Evolutionary conservation across 1,140 invertebrate genomes (phyloP).

Genomic region (Stenopsyche tienmushanensis): DNA sequence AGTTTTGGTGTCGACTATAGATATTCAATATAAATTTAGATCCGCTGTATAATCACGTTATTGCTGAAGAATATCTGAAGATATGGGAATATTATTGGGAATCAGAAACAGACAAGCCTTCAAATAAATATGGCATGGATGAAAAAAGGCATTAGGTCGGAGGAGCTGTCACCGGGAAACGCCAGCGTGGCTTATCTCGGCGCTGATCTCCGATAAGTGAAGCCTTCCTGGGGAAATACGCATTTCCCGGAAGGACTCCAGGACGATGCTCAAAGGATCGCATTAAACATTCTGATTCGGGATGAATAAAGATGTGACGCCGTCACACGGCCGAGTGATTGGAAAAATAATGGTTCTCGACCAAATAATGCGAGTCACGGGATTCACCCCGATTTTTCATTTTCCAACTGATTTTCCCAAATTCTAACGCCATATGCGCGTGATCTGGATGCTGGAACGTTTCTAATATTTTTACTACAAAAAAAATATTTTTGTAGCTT

Average conservation of each 20-base stretch:
- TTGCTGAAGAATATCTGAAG: no score
- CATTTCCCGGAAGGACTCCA: neutral
- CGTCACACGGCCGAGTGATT: constrained; percentile 5
- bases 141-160: constrained; percentile 8
- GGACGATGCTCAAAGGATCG: neutral
- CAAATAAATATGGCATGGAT: constrained; percentile 2
- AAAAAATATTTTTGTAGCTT: no score
- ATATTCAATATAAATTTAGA: no score
- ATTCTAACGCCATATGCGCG: no score
- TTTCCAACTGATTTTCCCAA: neutral
- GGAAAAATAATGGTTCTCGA: constrained; percentile 1
- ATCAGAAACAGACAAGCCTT: constrained; percentile 1
- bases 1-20: no score
- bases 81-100: neutral
- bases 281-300: constrained; percentile 1
- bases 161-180: neutral
- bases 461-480: no score
- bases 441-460: no score
- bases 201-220: neutral
- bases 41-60: no score
- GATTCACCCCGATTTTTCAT: neutral
- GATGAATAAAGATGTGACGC: neutral
- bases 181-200: constrained; percentile 1
- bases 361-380: neutral
- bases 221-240: neutral